These are phyloP conservation scores for Chelonoidis abingdonii DNA, from an alignment of 2,113 vertebrate genomes.

Conservation along the genomic window DNA sequence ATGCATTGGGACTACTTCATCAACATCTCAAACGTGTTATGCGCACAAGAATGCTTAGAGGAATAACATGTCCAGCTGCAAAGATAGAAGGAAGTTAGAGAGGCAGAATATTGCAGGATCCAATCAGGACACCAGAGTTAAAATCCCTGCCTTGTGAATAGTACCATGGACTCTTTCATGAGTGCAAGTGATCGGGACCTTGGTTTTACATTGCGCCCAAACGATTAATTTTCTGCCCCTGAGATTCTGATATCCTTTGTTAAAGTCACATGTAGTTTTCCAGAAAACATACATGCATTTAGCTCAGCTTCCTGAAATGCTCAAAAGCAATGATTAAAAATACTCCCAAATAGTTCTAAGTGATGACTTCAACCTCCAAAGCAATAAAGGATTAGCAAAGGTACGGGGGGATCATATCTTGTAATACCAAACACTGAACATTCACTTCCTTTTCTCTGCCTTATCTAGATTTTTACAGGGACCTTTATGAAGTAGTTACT, in stretches of 20 bases:
- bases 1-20: background rate
- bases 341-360: slow-evolving; percentile 6
- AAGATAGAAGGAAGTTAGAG: background rate
- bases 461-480: slow-evolving; percentile 43
- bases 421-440: slow-evolving; percentile 45
- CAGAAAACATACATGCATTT: slow-evolving; percentile 36
- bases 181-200: background rate
- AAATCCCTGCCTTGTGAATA: background rate
- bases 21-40: background rate
- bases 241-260: background rate
- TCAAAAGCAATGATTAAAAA: slow-evolving; percentile 46
- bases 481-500: slow-evolving; percentile 60
- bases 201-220: background rate
- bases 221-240: background rate
- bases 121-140: background rate
- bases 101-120: background rate
- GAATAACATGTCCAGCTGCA: background rate
- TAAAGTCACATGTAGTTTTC: background rate
- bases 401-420: background rate
- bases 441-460: slow-evolving; percentile 39
- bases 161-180: background rate
- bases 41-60: background rate
- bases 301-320: slow-evolving; percentile 39
- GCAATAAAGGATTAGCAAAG: slow-evolving; percentile 7
- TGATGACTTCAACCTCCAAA: slow-evolving; percentile 43